phyloP scores from a whole-genome alignment of 1,140 invertebrate genomes.

The Wasmannia auropunctata region DNA sequence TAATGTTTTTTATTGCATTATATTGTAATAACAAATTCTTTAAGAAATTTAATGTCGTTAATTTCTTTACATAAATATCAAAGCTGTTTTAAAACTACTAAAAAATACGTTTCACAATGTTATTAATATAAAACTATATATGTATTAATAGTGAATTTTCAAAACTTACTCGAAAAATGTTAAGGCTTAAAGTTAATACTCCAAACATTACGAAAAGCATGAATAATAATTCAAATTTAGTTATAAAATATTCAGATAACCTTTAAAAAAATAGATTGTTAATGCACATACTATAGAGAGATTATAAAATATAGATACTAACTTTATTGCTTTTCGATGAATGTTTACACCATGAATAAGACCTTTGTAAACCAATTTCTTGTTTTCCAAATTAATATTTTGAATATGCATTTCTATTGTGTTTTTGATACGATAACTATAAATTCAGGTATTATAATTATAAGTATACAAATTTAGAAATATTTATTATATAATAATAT shows the following conservation, averaged over 20 bases:
- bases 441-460: too few relatives aligned
- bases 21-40: too few relatives aligned
- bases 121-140: too few relatives aligned
- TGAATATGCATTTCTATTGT: background rate
- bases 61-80: too few relatives aligned
- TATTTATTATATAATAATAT: too few relatives aligned
- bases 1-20: too few relatives aligned
- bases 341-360: too few relatives aligned
- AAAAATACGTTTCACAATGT: too few relatives aligned
- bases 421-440: background rate
- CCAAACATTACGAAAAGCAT: background rate
- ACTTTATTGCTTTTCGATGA: background rate
- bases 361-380: background rate
- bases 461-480: too few relatives aligned
- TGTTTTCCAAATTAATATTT: background rate
- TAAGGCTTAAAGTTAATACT: background rate
- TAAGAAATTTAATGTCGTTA: too few relatives aligned
- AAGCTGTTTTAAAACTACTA: too few relatives aligned
- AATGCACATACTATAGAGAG: background rate
- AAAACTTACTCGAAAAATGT: conserved; percentile 12
- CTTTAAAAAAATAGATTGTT: conserved; percentile 6
- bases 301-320: background rate
- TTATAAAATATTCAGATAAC: background rate
- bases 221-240: background rate
- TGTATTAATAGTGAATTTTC: too few relatives aligned